These are phyloP conservation scores for Cotesia typhae DNA, from an alignment of 1,140 invertebrate species.

Conservation along the genomic window DNA sequence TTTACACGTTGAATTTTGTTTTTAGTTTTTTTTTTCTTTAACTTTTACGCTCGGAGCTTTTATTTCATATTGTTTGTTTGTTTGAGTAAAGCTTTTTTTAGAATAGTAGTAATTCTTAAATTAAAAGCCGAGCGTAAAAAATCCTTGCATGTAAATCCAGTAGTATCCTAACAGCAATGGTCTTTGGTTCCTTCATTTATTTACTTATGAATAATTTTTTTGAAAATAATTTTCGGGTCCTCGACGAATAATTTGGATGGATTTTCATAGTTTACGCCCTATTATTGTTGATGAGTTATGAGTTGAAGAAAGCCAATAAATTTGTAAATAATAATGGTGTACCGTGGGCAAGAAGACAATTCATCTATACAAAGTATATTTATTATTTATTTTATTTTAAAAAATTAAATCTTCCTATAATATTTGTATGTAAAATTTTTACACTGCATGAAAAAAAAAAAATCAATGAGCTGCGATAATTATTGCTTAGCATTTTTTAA, in stretches of 20 bases:
- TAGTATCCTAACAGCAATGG: constrained; percentile 54
- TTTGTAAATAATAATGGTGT: neutral
- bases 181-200: constrained; percentile 42
- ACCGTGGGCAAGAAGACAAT: neutral
- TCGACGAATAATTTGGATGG: no score
- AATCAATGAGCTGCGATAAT: no score
- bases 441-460: no score
- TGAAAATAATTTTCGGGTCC: no score
- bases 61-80: constrained; percentile 12
- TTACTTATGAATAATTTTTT: neutral
- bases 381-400: neutral
- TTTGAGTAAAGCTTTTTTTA: neutral
- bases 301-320: neutral
- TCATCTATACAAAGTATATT: neutral
- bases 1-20: constrained; percentile 63
- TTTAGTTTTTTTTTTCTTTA: constrained; percentile 51
- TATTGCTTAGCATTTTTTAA: no score
- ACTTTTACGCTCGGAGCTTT: constrained; percentile 14
- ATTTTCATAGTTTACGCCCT: no score
- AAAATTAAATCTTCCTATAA: no score
- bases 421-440: no score
- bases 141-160: constrained; percentile 57
- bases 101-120: constrained; percentile 50
- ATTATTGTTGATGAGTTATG: no score
- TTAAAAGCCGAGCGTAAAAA: constrained; percentile 61